A percentile compares a stretch with the other conserved stretches of the same genome.
Evolutionary conservation across 2,113 vertebrate genomes (phyloP).

Genomic region (Boulengeromyrus knoepffleri): DNA sequence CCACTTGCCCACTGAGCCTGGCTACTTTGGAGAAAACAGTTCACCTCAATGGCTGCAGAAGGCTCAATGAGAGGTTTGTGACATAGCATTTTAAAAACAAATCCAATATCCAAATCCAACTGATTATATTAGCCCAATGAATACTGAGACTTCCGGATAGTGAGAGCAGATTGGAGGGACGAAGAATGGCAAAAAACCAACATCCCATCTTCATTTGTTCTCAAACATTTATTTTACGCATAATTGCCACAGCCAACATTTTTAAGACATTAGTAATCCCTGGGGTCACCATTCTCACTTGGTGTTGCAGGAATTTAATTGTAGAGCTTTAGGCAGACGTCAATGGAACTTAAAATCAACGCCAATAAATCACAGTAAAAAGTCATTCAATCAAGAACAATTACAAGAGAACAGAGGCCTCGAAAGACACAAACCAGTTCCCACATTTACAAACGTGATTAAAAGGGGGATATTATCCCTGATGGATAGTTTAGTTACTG

Average conservation of each 20-base stretch:
- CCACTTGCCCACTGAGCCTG: neutral
- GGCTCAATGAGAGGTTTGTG: neutral
- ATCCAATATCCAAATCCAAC: neutral
- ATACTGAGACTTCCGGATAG: neutral
- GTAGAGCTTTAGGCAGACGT: constrained; percentile 46
- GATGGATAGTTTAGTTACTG: neutral
- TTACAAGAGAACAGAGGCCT: constrained; percentile 20
- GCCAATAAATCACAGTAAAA: constrained; percentile 56
- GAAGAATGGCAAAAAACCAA: neutral
- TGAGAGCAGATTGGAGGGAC: neutral
- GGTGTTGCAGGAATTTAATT: constrained; percentile 49
- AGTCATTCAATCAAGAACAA: constrained; percentile 45
- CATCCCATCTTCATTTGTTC: neutral
- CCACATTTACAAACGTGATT: neutral
- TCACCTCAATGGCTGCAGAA: neutral
- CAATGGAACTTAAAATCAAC: constrained; percentile 48
- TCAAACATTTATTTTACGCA: constrained; percentile 21
- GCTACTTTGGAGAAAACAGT: neutral
- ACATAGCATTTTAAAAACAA: neutral
- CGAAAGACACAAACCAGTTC: neutral
- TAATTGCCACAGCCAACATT: constrained; percentile 27
- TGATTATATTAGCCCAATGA: neutral
- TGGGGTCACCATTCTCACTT: constrained; percentile 33
- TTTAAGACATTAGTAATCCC: constrained; percentile 40
- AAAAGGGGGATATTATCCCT: constrained; percentile 1